phyloP scores from a whole-genome alignment of 2,888 invertebrate species.

The Eutolmus rufibarbis region DNA sequence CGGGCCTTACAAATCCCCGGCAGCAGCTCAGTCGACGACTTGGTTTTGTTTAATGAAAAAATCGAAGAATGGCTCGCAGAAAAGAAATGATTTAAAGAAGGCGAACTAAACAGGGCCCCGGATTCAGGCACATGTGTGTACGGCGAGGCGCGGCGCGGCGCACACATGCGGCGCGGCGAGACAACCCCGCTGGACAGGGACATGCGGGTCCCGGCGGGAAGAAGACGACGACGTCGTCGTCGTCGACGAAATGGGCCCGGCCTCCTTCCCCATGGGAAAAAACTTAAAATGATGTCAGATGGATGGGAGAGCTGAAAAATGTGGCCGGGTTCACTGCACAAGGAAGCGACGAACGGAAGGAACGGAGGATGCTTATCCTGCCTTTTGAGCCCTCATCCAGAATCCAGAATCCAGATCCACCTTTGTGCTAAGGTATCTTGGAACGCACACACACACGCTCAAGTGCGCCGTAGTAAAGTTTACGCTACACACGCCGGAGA shows the following conservation, averaged over 20 bases:
- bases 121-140: not conserved
- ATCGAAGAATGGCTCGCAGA: not conserved
- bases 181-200: not conserved
- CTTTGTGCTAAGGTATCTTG: conserved; percentile 13
- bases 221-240: not conserved
- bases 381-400: not conserved
- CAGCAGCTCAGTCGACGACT: not conserved
- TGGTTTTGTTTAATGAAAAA: conserved; percentile 24
- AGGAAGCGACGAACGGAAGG: conserved; percentile 20
- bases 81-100: conserved; percentile 10
- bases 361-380: conserved; percentile 33
- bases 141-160: not conserved
- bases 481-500: conserved; percentile 7
- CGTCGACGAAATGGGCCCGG: not conserved
- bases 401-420: not conserved
- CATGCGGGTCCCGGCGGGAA: not conserved
- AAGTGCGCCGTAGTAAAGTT: not conserved
- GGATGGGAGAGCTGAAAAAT: conserved; percentile 10
- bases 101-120: not conserved
- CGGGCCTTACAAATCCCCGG: not conserved
- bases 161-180: not conserved
- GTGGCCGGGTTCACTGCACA: conserved; percentile 4
- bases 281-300: conserved; percentile 16
- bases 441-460: not conserved
- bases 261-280: not conserved